These are phyloP conservation scores for Micrasema minimum DNA, from an alignment of 1,140 invertebrate genomes.

Conservation along the genomic window DNA sequence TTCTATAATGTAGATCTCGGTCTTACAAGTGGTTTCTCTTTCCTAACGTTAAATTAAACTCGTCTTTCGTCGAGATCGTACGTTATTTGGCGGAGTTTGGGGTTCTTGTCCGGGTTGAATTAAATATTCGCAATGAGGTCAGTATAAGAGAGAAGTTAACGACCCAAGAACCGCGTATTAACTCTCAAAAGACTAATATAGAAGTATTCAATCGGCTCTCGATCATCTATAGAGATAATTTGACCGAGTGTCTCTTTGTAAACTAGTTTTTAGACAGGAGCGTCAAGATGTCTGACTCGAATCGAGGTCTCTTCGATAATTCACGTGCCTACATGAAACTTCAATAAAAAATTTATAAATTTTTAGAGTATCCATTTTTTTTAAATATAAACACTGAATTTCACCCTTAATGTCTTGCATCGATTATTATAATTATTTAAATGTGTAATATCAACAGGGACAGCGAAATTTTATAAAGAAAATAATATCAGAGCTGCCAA, in stretches of 20 bases:
- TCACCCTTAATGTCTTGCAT: too few species aligned
- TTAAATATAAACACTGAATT: too few species aligned
- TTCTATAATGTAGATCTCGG: neutral
- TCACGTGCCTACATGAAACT: too few species aligned
- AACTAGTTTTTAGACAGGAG: neutral
- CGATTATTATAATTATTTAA: too few species aligned
- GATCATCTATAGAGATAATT: neutral
- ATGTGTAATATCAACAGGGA: too few species aligned
- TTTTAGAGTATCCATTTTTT: too few species aligned
- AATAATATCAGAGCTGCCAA: too few species aligned
- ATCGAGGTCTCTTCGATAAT: neutral
- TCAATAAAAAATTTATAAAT: too few species aligned
- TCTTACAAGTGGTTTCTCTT: too few species aligned
- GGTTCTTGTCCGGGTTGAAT: neutral
- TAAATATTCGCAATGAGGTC: slow-evolving; percentile 16
- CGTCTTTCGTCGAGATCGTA: too few species aligned
- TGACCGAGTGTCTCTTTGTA: slow-evolving; percentile 2
- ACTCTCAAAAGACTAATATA: neutral
- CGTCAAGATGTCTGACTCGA: neutral
- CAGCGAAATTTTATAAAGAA: too few species aligned
- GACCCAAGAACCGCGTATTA: slow-evolving; percentile 6
- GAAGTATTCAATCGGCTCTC: neutral
- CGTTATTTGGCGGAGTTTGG: neutral
- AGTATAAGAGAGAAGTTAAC: slow-evolving; percentile 6
- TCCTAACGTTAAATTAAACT: too few species aligned